A percentile compares a stretch with the other conserved stretches of the same genome.
These are phyloP conservation scores for Styela clava DNA, from an alignment of 23 tunicate species.

Conservation along the genomic window DNA sequence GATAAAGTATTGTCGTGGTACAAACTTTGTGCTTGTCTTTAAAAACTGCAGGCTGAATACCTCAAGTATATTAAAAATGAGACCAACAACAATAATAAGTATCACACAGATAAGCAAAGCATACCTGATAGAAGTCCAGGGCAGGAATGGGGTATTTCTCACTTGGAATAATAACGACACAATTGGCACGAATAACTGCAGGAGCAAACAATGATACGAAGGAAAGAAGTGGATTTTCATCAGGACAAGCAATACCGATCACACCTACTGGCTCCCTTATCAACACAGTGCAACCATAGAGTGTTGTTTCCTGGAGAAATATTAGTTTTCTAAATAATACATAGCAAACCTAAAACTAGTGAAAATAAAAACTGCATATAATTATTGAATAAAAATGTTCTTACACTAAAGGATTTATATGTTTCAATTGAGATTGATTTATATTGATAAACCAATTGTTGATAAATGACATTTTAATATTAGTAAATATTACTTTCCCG, in stretches of 20 bases:
- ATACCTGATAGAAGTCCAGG: constrained; percentile 85
- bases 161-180: constrained; percentile 83
- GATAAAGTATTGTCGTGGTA: no score
- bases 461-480: no score
- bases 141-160: constrained; percentile 92
- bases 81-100: no score
- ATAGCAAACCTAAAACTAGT: not conserved
- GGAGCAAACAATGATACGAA: constrained; percentile 93
- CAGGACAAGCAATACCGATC: constrained; percentile 97
- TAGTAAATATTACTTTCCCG: no score
- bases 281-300: constrained; percentile 91
- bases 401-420: not conserved
- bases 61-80: no score
- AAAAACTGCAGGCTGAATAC: no score
- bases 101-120: no score
- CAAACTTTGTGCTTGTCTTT: no score
- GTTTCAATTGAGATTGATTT: no score
- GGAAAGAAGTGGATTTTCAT: constrained; percentile 71
- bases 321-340: no score
- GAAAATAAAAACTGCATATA: not conserved
- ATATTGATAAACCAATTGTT: no score
- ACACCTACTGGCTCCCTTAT: constrained; percentile 96
- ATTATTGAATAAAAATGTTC: not conserved
- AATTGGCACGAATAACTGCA: constrained; percentile 85
- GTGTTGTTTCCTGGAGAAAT: constrained; percentile 70